Conservation (phyloP, 2,797 vertebrate species). For the Rachycentron canadum region DNA sequence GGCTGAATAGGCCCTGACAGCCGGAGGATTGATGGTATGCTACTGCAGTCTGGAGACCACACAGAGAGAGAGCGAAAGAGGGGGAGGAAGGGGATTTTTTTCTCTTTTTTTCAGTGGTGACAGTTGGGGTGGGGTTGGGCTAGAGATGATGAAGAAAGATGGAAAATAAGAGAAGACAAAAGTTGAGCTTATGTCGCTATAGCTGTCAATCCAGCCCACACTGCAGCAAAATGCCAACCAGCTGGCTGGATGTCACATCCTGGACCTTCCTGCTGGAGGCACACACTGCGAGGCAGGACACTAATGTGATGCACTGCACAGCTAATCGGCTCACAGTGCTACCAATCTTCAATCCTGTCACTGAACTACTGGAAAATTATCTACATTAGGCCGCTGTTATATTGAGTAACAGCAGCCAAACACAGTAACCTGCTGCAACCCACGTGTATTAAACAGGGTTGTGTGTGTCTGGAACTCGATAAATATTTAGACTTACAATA, state of each 20-base stretch:
- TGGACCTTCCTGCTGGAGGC: constrained; percentile 49
- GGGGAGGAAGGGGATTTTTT: constrained; percentile 3
- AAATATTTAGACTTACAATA: constrained; percentile 64
- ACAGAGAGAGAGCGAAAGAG: constrained; percentile 18
- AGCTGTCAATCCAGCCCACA: constrained; percentile 67
- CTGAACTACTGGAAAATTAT: constrained; percentile 41
- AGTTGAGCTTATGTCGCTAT: constrained; percentile 40
- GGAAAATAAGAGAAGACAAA: constrained; percentile 45
- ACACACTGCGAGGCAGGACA: constrained; percentile 43
- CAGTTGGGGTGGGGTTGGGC: constrained; percentile 37
- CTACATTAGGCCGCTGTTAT: constrained; percentile 41
- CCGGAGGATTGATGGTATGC: constrained; percentile 70
- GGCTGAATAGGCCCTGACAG: constrained; percentile 67
- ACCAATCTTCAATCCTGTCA: constrained; percentile 42
- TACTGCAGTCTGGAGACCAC: constrained; percentile 67
- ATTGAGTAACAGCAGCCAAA: constrained; percentile 34
- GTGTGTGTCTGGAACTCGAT: constrained; percentile 37
- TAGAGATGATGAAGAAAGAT: constrained; percentile 61
- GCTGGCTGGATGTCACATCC: constrained; percentile 62
- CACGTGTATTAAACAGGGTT: constrained; percentile 30
- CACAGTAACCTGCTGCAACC: constrained; percentile 45
- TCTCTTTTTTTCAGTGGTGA: constrained; percentile 15
- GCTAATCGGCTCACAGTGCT: constrained; percentile 35
- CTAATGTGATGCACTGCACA: constrained; percentile 55
- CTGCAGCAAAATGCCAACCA: constrained; percentile 65